Percentiles rank a stretch among this genome's conserved stretches.
Evolutionary conservation across 2,888 invertebrate genomes (phyloP).

Genomic region (Drosophila sordidapex): DNA sequence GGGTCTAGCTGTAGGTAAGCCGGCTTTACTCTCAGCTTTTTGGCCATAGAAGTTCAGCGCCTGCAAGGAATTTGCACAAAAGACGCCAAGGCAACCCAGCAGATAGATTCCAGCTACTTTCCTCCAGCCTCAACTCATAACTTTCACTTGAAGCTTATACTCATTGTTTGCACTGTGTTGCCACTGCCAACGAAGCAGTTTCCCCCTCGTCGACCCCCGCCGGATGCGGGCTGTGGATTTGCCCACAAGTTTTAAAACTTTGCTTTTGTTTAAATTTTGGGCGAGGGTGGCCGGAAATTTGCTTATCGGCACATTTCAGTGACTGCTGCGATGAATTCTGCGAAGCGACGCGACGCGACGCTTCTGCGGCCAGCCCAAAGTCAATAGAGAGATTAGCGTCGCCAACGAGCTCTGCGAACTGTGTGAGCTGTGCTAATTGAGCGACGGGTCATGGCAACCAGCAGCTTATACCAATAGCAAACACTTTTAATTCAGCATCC

Average conservation of each 20-base stretch:
- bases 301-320: constrained; percentile 76
- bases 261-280: constrained; percentile 77
- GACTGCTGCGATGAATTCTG: constrained; percentile 25
- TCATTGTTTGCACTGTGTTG: constrained; percentile 70
- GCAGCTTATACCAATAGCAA: constrained; percentile 70
- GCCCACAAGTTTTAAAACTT: constrained; percentile 70
- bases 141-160: constrained; percentile 65
- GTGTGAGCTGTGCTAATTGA: constrained; percentile 70
- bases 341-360: constrained; percentile 4
- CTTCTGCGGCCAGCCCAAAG: constrained; percentile 45
- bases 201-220: not conserved
- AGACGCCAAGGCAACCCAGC: constrained; percentile 71
- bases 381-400: constrained; percentile 78
- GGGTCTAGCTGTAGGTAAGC: constrained; percentile 56
- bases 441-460: constrained; percentile 71
- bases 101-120: not conserved
- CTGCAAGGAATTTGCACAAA: constrained; percentile 65
- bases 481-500: constrained; percentile 57
- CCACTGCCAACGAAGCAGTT: constrained; percentile 59
- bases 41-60: constrained; percentile 70
- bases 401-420: constrained; percentile 37
- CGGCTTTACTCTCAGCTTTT: constrained; percentile 71
- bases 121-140: constrained; percentile 12
- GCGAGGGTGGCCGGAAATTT: constrained; percentile 72
- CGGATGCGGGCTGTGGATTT: constrained; percentile 31